Conservation (phyloP, 2,113 vertebrate genomes). For the Lanius ludovicianus region DNA sequence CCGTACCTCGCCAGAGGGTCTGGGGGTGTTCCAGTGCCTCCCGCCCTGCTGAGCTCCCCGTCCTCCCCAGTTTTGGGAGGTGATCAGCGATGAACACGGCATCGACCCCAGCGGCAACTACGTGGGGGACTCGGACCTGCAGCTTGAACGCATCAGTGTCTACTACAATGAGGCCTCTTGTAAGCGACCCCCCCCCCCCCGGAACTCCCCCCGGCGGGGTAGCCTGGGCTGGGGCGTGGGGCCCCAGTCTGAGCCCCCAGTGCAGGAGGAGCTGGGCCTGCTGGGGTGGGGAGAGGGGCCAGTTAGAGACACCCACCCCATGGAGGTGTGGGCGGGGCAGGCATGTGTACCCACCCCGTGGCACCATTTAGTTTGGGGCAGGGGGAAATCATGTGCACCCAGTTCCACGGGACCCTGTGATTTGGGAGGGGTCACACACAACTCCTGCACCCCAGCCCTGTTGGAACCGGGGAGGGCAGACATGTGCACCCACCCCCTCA, state of each 20-base stretch:
- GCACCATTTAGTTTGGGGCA: neutral
- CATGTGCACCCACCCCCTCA: no score
- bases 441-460: neutral
- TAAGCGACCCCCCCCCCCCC: conserved; percentile 26
- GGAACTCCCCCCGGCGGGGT: neutral
- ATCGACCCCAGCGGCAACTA: conserved; percentile 87
- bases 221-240: neutral
- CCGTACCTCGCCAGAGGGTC: neutral
- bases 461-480: neutral
- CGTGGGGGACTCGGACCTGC: conserved; percentile 84
- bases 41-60: neutral
- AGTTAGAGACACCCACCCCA: neutral
- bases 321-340: neutral
- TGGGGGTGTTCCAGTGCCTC: neutral
- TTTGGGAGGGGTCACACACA: neutral
- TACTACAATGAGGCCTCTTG: conserved; percentile 89
- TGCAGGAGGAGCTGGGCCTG: neutral
- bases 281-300: no score
- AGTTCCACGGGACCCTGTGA: neutral
- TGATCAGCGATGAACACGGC: conserved; percentile 87
- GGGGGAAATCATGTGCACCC: neutral
- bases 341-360: neutral
- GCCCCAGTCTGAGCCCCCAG: neutral
- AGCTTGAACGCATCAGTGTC: conserved; percentile 87
- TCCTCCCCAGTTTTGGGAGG: conserved; percentile 84